Evolutionary conservation across 2,888 invertebrate genomes (phyloP).

Genomic region (Nomada ferruginata): DNA sequence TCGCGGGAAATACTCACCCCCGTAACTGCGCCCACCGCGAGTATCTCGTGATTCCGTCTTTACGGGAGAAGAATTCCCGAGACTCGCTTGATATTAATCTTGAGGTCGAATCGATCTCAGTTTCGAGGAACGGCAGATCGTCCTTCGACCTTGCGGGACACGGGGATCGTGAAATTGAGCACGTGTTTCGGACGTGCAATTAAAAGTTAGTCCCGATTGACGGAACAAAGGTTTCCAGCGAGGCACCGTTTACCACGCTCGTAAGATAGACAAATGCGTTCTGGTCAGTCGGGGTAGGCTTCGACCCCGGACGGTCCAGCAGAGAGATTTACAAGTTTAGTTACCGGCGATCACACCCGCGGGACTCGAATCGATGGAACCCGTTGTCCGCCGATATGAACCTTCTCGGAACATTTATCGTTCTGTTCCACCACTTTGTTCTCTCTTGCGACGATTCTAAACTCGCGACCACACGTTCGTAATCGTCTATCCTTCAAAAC

Average conservation of each 20-base stretch:
- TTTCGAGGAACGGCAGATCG: not conserved
- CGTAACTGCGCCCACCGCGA: conserved; percentile 68
- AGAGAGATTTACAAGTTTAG: conserved; percentile 84
- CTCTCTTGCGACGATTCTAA: not conserved
- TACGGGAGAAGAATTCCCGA: conserved; percentile 64
- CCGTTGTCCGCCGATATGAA: conserved; percentile 68
- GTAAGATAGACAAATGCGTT: conserved; percentile 84
- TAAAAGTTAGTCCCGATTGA: conserved; percentile 5
- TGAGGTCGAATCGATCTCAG: not conserved
- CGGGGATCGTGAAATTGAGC: too few relatives aligned
- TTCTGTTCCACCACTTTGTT: conserved; percentile 1
- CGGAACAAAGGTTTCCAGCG: conserved; percentile 1
- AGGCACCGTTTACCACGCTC: conserved; percentile 49
- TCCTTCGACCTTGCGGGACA: not conserved
- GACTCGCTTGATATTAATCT: conserved; percentile 1
- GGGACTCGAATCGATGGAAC: conserved; percentile 75
- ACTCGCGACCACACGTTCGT: not conserved
- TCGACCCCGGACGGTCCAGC: conserved; percentile 61
- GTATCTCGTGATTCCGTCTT: conserved; percentile 77
- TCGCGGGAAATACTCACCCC: conserved; percentile 64
- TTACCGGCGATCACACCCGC: conserved; percentile 83
- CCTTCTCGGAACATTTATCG: conserved; percentile 56
- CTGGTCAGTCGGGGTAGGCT: conserved; percentile 82
- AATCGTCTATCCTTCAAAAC: not conserved
- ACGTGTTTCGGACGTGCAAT: not conserved